A percentile compares a stretch with the other conserved stretches of the same genome.
These are phyloP conservation scores for Hylaeus volcanicus DNA, from an alignment of 1,140 invertebrate genomes.

Conservation along the genomic window DNA sequence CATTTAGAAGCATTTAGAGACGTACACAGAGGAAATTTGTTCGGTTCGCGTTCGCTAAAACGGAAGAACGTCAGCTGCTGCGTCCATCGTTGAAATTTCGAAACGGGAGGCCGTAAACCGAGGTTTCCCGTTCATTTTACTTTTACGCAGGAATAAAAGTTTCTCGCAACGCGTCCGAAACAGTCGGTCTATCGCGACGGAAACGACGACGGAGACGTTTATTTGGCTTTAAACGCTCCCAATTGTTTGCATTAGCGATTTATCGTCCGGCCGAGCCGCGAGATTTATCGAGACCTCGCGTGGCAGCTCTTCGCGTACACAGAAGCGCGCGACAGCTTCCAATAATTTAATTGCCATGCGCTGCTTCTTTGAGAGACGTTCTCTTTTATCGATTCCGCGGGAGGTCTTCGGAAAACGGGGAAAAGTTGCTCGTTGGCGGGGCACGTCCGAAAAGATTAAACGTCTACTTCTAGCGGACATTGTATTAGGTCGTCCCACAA, in stretches of 20 bases:
- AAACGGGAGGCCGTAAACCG: not conserved
- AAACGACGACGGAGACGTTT: slow-evolving; percentile 4
- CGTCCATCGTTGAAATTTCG: not conserved
- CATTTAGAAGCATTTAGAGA: too few relatives aligned
- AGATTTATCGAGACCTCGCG: slow-evolving; percentile 21
- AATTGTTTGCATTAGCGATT: slow-evolving; percentile 7
- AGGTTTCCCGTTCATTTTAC: not conserved
- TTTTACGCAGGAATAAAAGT: not conserved
- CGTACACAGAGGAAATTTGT: not conserved
- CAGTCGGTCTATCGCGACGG: not conserved
- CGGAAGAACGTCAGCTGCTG: not conserved
- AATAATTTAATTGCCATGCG: not conserved
- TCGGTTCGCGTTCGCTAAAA: not conserved
- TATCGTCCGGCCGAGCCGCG: not conserved
- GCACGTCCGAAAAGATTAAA: too few relatives aligned
- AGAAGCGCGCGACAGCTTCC: not conserved
- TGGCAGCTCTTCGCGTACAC: not conserved
- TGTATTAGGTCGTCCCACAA: too few relatives aligned
- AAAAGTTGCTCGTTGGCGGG: too few relatives aligned
- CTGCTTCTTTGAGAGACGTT: not conserved
- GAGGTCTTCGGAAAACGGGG: not conserved
- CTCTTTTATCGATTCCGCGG: not conserved
- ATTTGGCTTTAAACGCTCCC: slow-evolving; percentile 17
- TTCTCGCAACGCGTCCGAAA: not conserved
- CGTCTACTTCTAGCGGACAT: too few relatives aligned